Evolutionary conservation across 2,113 vertebrate genomes (phyloP), one percentile per base, ranked within the genome.

Genomic region (Theristicus caerulescens): DNA sequence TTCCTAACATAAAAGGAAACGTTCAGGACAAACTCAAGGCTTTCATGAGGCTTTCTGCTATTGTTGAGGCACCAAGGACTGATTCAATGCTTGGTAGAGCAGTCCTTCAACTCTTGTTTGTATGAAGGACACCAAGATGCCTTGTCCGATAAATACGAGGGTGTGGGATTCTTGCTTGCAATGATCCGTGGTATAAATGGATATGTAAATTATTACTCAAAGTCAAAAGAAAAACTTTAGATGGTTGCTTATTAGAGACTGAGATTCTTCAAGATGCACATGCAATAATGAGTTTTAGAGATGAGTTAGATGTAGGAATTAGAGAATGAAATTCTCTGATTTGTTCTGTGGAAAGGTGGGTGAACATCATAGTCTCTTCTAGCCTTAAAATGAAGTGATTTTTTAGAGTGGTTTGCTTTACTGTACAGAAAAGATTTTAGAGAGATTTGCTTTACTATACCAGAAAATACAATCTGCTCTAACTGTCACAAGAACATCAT

Each of bases 401-500:
- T 94, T 94, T 86, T 86, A 9, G 57, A 79, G 57, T 46, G 8
- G 10, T 29, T 91, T 80, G 27, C 42, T 90, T 51, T 90, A 62
- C 52, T 62, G 46, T 72, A 67, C 31, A 42, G 20, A 38, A 69
- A 59, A 70, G 79, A 47, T n/a, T 0, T 0, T 36, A 36, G 32
- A 83, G 52, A 67, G 17, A 54, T 78, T 93, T 81, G 11, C 82
- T 88, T 77, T 88, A 51, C 64, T 77, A 46, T 96, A 84, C 51
- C 44, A 81, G 86, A 92, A 93, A 86, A 88, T 84, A 88, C 64
- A 90, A 36, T 95, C 94, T 97, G 90, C 44, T 86, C 16, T 70
- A 93, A 31, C 82, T 96, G 76, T 93, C 72, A 93, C 61, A 88
- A 83, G 83, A 83, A 86, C 4, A 4, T 86, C 20, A 89, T 66